phyloP scores from a whole-genome alignment of 2,797 vertebrate genomes.

The Chelon labrosus region DNA sequence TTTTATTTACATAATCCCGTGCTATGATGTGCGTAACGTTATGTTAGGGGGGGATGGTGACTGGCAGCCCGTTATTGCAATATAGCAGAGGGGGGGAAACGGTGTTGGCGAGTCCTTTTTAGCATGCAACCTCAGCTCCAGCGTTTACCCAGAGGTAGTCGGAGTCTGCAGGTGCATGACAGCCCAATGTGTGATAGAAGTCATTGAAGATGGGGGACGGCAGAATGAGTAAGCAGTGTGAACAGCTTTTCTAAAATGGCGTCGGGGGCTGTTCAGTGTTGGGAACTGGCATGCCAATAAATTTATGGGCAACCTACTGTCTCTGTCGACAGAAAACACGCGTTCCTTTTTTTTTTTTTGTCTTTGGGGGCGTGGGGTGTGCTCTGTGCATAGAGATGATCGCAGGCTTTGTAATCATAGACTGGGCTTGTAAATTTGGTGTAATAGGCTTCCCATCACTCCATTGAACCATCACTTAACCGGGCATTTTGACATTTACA shows the following conservation, averaged over 20 bases:
- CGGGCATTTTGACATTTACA: conserved; percentile 24
- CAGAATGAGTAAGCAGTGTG: conserved; percentile 87
- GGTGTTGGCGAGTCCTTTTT: conserved; percentile 21
- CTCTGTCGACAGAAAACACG: conserved; percentile 32
- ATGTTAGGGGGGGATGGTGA: conserved; percentile 29
- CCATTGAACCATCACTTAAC: conserved; percentile 21
- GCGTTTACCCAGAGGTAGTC: conserved; percentile 59
- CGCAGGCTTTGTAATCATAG: conserved; percentile 15
- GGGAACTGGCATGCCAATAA: conserved; percentile 81
- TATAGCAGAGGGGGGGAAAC: conserved; percentile 11
- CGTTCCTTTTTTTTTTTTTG: not conserved
- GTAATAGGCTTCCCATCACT: conserved; percentile 15
- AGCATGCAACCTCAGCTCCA: conserved; percentile 42
- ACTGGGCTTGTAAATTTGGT: conserved; percentile 4
- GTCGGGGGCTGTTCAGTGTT: conserved; percentile 87
- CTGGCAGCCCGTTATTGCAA: conserved; percentile 35
- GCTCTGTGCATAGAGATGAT: conserved; percentile 1
- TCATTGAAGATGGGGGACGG: conserved; percentile 85
- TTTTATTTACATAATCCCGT: conserved; percentile 58
- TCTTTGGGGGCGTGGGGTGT: not conserved
- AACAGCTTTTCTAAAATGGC: conserved; percentile 92
- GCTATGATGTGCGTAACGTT: conserved; percentile 52
- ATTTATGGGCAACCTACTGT: conserved; percentile 68
- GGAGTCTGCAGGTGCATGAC: conserved; percentile 80
- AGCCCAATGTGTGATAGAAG: conserved; percentile 79